A percentile compares a stretch with the other conserved stretches of the same genome.
phyloP scores from a whole-genome alignment of 2,113 vertebrate genomes.

The Burhinus bistriatus region DNA sequence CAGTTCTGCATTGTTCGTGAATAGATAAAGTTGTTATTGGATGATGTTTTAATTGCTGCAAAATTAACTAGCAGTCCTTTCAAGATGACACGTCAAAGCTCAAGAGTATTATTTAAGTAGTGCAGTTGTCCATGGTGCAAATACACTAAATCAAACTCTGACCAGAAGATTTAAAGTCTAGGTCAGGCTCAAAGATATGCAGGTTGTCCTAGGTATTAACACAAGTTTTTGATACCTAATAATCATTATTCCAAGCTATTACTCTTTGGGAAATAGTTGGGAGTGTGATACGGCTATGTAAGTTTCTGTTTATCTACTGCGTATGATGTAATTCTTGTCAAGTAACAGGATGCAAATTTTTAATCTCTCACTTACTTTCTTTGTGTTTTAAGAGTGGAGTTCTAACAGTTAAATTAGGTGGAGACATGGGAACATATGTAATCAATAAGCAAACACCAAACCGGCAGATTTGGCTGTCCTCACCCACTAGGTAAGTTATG shows the following conservation, averaged over 20 bases:
- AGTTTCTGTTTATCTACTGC: neutral
- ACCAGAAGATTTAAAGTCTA: neutral
- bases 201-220: neutral
- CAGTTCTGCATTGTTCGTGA: neutral
- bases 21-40: neutral
- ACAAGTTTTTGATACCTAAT: neutral
- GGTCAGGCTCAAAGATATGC: neutral
- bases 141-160: neutral
- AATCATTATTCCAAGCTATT: neutral
- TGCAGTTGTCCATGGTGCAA: neutral
- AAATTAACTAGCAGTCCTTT: neutral
- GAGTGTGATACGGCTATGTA: neutral
- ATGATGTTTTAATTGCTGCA: neutral
- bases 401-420: slow-evolving; percentile 87
- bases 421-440: slow-evolving; percentile 88
- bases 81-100: neutral
- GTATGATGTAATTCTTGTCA: neutral
- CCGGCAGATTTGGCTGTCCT: slow-evolving; percentile 94
- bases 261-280: neutral
- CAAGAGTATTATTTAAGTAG: neutral
- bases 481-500: slow-evolving; percentile 85
- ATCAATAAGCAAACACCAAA: slow-evolving; percentile 98
- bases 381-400: slow-evolving; percentile 83
- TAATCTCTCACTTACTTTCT: neutral
- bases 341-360: neutral